Evolutionary conservation across 2,113 vertebrate genomes (phyloP), one percentile per base, ranked within the genome.

Genomic region (Glareola pratincola): DNA sequence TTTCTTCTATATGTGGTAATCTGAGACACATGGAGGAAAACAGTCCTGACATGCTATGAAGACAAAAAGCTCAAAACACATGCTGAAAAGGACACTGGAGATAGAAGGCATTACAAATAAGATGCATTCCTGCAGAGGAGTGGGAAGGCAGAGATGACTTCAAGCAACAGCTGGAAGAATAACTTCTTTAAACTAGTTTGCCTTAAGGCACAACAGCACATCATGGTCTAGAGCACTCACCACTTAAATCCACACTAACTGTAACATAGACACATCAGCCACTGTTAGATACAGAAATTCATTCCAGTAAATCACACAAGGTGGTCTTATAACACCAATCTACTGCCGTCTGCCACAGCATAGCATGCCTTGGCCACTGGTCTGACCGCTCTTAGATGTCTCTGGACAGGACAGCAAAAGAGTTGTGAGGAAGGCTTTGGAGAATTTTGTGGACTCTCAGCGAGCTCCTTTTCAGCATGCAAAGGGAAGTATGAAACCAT

Each of bases 281-380:
- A 53, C 30, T 11, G 6, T 9, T 5, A 71, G 36, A 32, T 6
- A 81, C 19, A 67, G 48, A 79, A 88, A 83, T 32, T 10, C 18
- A 73, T 29, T 32, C 43, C 69, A 71, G 56, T 9, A 34, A 26
- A 43, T 15, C 37, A 63, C n/a, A 39, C 24, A 57, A 66, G 15
- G 30, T 36, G 23, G 14, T 47, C 34, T 53, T 71, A 54, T 5
- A 56, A 13, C 37, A 41, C 27, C 20, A 22, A 32, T 11, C 41
- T 32, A 54, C 7, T 0, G 0, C n/a, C 54, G 27, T 19, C 50
- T 83, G 67, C 19, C 57, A 76, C 0, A 0, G 36, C 32, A 29
- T 4, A 36, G 4, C 75, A 29, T 0, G 63, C 71, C 57, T 12
- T 59, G 66, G 71, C 34, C 30, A 63, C 8, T 3, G 12, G 6